Evolutionary conservation across 2,113 vertebrate genomes (phyloP).

Genomic region (Microcebus ravelobensis): DNA sequence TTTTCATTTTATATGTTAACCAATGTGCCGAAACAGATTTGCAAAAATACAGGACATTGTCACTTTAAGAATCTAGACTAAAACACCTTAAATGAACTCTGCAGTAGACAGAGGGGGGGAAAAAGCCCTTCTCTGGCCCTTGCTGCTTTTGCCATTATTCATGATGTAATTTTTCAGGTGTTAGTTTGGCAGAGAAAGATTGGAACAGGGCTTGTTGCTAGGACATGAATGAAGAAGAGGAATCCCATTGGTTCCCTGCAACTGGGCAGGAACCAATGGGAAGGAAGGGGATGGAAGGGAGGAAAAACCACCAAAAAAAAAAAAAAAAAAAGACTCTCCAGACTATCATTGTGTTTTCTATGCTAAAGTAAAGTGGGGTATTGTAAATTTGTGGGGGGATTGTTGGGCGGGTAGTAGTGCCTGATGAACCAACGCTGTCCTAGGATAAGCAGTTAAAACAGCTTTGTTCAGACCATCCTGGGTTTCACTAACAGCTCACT

Average conservation of each 20-base stretch:
- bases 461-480: conserved; percentile 59
- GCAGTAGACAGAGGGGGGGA: conserved; percentile 81
- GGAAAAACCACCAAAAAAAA: conserved; percentile 49
- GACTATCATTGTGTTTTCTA: conserved; percentile 92
- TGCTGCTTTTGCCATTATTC: conserved; percentile 88
- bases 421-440: conserved; percentile 31
- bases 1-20: conserved; percentile 2
- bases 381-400: conserved; percentile 39
- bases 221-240: conserved; percentile 89
- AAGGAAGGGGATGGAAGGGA: conserved; percentile 66
- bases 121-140: conserved; percentile 79
- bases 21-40: neutral
- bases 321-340: conserved; percentile 64
- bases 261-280: conserved; percentile 87
- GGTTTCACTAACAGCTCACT: conserved; percentile 59
- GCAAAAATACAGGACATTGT: conserved; percentile 67
- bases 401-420: conserved; percentile 35
- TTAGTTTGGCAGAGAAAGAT: conserved; percentile 88
- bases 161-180: conserved; percentile 94
- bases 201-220: conserved; percentile 94
- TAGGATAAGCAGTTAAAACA: conserved; percentile 63
- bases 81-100: conserved; percentile 91
- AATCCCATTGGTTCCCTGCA: conserved; percentile 87
- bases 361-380: conserved; percentile 84
- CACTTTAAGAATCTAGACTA: conserved; percentile 93